Base-by-base conservation (phyloP, 1,140 invertebrate species). In the Dinothrombium tinctorium region DNA sequence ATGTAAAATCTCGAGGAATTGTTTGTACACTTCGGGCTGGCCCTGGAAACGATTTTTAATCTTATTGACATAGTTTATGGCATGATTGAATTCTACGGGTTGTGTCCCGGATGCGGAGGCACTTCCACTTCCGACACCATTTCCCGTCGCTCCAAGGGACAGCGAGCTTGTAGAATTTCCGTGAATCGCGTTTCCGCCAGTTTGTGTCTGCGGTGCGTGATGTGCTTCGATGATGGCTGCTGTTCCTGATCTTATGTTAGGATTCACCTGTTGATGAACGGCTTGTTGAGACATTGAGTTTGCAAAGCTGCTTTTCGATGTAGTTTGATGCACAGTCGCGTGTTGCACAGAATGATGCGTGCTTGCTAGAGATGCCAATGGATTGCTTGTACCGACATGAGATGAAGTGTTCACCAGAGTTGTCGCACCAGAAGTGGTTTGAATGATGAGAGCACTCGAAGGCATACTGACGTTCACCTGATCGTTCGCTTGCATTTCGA, bases 21-120 rank as follows among this genome's bases (percentile, higher is more conserved):
- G 70, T 63, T 96, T 95, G 60, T 98, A 98, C 51, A 95, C 90
- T 52, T 95, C 87, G 43, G 90, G 90, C 53, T 95, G 83, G 1
- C 79, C 76, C 67, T 87, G 82, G 62, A 95, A 96, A 36, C 89
- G 81, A 60, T 84, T 86, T 82, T 96, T 96, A 46, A 98, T 96
- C 65, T 96, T 98, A 62, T 98, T 98, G 38, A 96, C 90, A 61
- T 96, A 96, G 55, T 90, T 92, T 47, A 98, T 94, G 28, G 92
- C 90, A 63, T 96, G 87, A 63, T 96, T 95, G 58, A 96, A 96
- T 60, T 96, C 87, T 11, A 96, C 87, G 1, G 87, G 87, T 59
- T 54, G 50, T 40, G 52, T 12, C 50, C 31, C 51, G 50, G 51
- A 29, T 46, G 51, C 12, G 4, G 20, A 37, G 12, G 25, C 17